Evolutionary conservation across 2,888 invertebrate genomes (phyloP).

Genomic region (Hedya salicella): DNA sequence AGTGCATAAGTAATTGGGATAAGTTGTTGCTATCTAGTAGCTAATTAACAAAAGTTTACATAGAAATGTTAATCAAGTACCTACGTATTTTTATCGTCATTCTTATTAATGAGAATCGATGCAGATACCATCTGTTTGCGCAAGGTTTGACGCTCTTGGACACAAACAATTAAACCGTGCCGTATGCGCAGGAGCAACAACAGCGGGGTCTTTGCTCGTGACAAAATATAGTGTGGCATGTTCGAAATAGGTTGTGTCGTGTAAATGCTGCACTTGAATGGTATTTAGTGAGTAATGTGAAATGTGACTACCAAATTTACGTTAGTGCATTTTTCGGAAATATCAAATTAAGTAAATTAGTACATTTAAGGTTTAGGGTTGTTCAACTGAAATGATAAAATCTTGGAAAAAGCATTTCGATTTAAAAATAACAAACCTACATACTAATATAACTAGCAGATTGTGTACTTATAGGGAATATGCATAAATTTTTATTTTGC

Average conservation of each 20-base stretch:
- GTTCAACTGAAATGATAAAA: too few species aligned
- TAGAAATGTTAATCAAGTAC: neutral
- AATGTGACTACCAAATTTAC: too few species aligned
- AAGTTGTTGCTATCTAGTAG: constrained; percentile 19
- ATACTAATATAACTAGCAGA: too few species aligned
- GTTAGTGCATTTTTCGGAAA: too few species aligned
- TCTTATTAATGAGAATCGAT: neutral
- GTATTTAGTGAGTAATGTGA: too few species aligned
- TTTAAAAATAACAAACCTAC: too few species aligned
- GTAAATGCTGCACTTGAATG: neutral
- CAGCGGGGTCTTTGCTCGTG: neutral
- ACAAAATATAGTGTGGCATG: neutral
- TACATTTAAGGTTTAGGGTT: too few species aligned
- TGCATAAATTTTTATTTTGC: too few species aligned
- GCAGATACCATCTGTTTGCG: neutral
- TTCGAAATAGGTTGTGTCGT: neutral
- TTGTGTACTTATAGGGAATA: too few species aligned
- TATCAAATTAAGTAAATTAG: too few species aligned
- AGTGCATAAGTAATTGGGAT: constrained; percentile 30
- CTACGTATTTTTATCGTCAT: neutral
- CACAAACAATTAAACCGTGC: neutral
- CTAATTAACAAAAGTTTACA: neutral
- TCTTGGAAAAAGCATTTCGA: too few species aligned
- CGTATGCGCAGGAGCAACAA: neutral
- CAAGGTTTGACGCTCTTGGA: neutral